Evolutionary conservation across 2,888 invertebrate species (phyloP), one percentile per base, ranked within the genome.

Genomic region (Tenthredo distinguenda): DNA sequence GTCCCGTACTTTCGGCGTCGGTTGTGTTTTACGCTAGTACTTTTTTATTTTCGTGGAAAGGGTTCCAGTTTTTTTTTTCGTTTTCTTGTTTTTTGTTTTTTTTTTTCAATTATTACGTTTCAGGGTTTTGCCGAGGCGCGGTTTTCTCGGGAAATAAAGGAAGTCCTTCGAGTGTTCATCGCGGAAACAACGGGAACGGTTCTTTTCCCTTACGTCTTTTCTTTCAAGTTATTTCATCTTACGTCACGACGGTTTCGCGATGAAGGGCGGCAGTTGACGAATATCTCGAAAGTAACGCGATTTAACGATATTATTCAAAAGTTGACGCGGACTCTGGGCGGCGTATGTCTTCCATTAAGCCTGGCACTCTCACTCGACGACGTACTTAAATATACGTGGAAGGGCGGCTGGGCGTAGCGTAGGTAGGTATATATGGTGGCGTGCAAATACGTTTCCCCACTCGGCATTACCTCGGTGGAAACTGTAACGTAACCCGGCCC

Each of bases 71-170:
- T 55, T 72, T 83, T 86, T 21, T 47, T 37, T 68, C 15, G 4
- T 3, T 47, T 47, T 47, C 2, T 12, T 47, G 9, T 47, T 50
- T 15, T 50, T n/a, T 2, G n/a, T 55, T 58, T 47, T n/a, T 2
- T 55, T 58, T 47, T 76, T 34, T 62, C 26, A 26, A 26, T 62
- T 68, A 68, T 68, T 34, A 68, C 68, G 68, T 68, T 15, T 34
- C 68, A 34, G 26, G 62, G 26, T 26, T 10, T 62, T 15, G 47
- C 4, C 12, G 47, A 47, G 47, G 47, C 47, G 43, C 43, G 43
- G 84, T 85, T 86, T 74, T 83, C 84, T 83, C 86, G 83, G 84
- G 84, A 84, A 83, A 40, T 71, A 72, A 50, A 58, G 68, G 74
- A 87, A 87, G 50, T 86, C 62, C 26, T 62, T 62, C 62, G 62